Base-by-base conservation (phyloP, 1,140 invertebrate genomes). In the Conus ventricosus region DNA sequence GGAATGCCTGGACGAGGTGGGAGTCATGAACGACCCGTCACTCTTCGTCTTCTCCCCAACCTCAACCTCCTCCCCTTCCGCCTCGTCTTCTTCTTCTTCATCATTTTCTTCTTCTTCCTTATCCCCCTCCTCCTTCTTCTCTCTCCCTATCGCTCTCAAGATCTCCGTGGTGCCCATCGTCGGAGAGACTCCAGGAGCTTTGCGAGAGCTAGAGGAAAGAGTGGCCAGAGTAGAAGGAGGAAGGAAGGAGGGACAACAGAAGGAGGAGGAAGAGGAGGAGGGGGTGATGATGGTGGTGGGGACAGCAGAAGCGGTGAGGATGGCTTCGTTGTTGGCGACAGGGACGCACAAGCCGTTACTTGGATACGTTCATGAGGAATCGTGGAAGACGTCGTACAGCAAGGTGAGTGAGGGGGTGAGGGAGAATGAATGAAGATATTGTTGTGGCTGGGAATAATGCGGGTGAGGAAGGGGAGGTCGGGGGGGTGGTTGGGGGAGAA, bases 261-360 rank as follows among this genome's bases (percentile, higher is more conserved):
- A 39, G 80, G 76, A 39, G 7, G 67, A 75, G 20, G 67, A 78
- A 25, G 27, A 78, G 25, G 76, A 39, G 27, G 76, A 27, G 25
- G 53, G 39, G n/a, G 80, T 81, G 10, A 10, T 81, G 80, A 54
- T 81, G 80, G 80, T 51, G 13, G 80, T 81, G 53, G 80, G 80
- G 17, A 1, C 11, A 4, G 11, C 80, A 54, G 80, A 51, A 51
- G 10, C 51, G 6, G 80, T 81, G 51, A 23, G 54, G 20, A 81
- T 54, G 80, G 80, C 80, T 5, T 54, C 80, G 15, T 8, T 81
- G 7, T 51, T 81, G 4, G 80, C 51, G 27, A 81, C 15, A 7
- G 80, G 80, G 5, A 6, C 55, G 80, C 51, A 15, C 11, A 54
- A 54, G 80, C 80, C 80, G 8, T 51, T 81, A 51, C 51, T 81